These are phyloP conservation scores for Microtus pennsylvanicus DNA, from an alignment of 2,113 vertebrate species.

Conservation along the genomic window DNA sequence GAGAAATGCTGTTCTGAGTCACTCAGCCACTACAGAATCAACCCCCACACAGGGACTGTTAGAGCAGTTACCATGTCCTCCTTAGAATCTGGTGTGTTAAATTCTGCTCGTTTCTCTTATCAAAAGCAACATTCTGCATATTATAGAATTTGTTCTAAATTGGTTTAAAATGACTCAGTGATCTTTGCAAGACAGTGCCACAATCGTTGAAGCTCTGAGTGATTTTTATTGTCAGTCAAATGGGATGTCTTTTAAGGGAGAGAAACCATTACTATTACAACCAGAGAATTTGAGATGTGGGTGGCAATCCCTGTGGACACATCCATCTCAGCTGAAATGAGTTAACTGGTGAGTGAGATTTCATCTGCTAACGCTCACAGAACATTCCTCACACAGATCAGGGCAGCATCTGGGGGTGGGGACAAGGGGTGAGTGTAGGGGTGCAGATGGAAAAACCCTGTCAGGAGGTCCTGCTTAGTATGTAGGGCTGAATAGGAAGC, in stretches of 20 bases:
- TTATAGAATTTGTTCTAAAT: slow-evolving; percentile 48
- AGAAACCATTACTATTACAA: slow-evolving; percentile 48
- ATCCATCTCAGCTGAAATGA: slow-evolving; percentile 51
- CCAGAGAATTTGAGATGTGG: slow-evolving; percentile 64
- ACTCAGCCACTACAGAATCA: slow-evolving; percentile 52
- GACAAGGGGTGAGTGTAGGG: rapidly evolving
- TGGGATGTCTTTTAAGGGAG: slow-evolving; percentile 38
- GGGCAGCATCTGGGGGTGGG: neutral
- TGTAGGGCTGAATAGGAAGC: slow-evolving; percentile 8
- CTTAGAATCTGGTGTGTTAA: slow-evolving; percentile 50
- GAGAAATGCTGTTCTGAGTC: slow-evolving; percentile 46
- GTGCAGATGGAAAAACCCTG: neutral
- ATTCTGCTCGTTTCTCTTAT: slow-evolving; percentile 64
- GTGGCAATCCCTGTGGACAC: slow-evolving; percentile 60
- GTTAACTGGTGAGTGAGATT: neutral
- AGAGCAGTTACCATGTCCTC: slow-evolving; percentile 55
- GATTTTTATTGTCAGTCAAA: slow-evolving; percentile 51
- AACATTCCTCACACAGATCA: neutral
- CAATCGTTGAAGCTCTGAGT: slow-evolving; percentile 58
- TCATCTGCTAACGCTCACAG: slow-evolving; percentile 43
- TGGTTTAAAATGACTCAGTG: slow-evolving; percentile 55
- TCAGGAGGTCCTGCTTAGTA: neutral
- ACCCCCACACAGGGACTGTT: slow-evolving; percentile 51
- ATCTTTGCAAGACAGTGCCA: slow-evolving; percentile 65
- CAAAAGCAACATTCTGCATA: slow-evolving; percentile 54